These are phyloP conservation scores for Numenius phaeopus DNA, from an alignment of 2,797 vertebrate genomes.

Conservation along the genomic window DNA sequence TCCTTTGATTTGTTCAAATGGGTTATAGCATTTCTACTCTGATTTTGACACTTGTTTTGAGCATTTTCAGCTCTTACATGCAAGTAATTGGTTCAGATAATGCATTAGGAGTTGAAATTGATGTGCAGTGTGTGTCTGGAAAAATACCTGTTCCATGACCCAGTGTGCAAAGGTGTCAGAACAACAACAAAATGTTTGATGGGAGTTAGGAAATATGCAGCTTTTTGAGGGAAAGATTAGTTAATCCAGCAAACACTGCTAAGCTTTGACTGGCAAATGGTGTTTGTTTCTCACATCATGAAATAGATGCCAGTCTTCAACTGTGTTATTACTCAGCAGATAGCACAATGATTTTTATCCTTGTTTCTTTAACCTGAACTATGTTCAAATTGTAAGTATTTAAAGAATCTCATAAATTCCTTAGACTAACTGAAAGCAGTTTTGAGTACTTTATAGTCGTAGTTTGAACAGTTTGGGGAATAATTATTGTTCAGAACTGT, in stretches of 20 bases:
- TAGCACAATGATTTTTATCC: neutral
- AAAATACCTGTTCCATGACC: constrained; percentile 14
- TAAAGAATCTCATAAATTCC: neutral
- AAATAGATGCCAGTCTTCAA: neutral
- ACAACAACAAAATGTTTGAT: neutral
- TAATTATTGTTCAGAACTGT: neutral
- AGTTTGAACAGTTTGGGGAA: neutral
- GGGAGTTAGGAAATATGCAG: neutral
- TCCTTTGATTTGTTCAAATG: constrained; percentile 56
- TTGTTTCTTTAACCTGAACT: neutral
- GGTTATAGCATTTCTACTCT: constrained; percentile 37
- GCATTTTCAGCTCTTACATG: constrained; percentile 37
- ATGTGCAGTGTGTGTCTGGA: constrained; percentile 3
- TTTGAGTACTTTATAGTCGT: neutral
- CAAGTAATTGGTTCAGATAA: constrained; percentile 55
- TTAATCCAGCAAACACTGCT: neutral
- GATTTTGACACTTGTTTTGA: constrained; percentile 70
- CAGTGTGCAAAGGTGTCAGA: neutral
- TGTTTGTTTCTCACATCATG: neutral
- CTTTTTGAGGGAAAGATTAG: neutral
- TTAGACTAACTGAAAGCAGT: neutral
- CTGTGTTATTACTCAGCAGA: neutral
- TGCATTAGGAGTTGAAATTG: constrained; percentile 53
- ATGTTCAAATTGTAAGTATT: neutral
- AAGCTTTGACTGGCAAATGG: neutral